Conservation (phyloP, 2,113 vertebrate species). For the Ictidomys tridecemlineatus region DNA sequence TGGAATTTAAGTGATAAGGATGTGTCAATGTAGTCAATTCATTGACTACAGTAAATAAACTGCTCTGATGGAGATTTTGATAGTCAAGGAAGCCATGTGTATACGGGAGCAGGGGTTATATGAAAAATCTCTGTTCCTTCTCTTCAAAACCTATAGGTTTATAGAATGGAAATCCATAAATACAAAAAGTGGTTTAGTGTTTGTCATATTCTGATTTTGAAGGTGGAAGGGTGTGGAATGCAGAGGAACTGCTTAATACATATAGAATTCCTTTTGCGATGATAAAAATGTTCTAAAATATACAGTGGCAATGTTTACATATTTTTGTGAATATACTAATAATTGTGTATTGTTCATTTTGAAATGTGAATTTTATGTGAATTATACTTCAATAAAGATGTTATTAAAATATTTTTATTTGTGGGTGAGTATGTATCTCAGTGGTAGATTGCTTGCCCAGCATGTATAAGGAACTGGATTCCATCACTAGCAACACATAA, state of each 20-base stretch:
- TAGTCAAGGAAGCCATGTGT: not conserved
- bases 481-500: not conserved
- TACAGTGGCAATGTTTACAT: not conserved
- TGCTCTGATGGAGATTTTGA: not conserved
- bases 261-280: not conserved
- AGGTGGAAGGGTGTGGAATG: not conserved
- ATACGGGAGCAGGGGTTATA: not conserved
- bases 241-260: not conserved
- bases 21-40: not conserved
- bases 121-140: not conserved
- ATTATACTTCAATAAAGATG: slow-evolving; percentile 9
- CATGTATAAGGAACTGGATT: not conserved
- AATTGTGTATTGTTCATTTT: not conserved
- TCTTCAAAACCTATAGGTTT: not conserved
- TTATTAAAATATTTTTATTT: not conserved
- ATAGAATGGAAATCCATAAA: not conserved
- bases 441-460: not conserved
- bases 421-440: not conserved
- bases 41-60: not conserved
- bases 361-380: slow-evolving; percentile 4
- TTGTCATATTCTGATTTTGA: not conserved
- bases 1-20: not conserved
- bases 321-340: not conserved
- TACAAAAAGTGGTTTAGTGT: not conserved
- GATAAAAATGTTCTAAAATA: not conserved